These are phyloP conservation scores for Peromyscus eremicus DNA, from an alignment of 2,797 vertebrate genomes.

Conservation along the genomic window DNA sequence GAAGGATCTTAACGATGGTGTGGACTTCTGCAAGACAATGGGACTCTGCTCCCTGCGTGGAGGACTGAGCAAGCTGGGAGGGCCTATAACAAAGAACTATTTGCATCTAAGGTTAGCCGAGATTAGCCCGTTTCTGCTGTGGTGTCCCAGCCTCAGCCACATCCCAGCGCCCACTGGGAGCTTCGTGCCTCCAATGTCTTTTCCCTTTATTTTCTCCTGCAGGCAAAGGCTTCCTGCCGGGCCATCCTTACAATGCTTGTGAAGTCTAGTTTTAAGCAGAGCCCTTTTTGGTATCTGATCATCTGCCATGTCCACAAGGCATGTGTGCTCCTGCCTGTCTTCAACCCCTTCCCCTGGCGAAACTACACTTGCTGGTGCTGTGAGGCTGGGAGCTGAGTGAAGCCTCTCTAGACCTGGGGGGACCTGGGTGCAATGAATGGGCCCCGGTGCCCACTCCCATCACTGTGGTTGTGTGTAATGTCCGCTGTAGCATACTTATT, in stretches of 20 bases:
- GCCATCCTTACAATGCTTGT: neutral
- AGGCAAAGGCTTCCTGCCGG: neutral
- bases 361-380: neutral
- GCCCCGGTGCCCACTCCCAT: neutral
- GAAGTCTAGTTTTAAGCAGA: neutral
- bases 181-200: neutral
- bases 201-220: neutral
- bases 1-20: neutral
- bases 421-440: neutral
- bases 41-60: neutral
- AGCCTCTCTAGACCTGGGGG: neutral
- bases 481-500: neutral
- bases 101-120: neutral
- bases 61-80: neutral
- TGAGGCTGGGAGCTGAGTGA: neutral
- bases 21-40: neutral
- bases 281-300: neutral
- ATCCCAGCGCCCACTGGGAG: accelerated
- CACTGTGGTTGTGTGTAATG: neutral
- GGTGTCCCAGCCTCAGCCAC: neutral
- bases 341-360: neutral
- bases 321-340: neutral
- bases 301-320: neutral
- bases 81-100: neutral
- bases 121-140: neutral